Evolutionary conservation across 1,140 invertebrate species (phyloP).

Genomic region (Drosophila nebulosa): DNA sequence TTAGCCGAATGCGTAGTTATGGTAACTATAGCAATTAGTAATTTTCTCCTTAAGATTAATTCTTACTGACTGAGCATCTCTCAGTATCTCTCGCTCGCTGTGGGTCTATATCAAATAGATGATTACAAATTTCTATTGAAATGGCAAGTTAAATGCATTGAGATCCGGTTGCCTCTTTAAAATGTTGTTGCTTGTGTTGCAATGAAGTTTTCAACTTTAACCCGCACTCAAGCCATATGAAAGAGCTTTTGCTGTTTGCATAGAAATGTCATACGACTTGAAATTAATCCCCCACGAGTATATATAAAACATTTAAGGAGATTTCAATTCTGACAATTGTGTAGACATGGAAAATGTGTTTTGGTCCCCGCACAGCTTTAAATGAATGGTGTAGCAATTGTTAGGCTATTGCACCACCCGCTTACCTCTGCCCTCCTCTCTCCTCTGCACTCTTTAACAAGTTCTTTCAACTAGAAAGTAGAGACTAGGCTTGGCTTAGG

Average conservation of each 20-base stretch:
- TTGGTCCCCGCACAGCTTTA: slow-evolving; percentile 21
- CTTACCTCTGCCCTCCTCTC: no score
- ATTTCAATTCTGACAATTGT: slow-evolving; percentile 37
- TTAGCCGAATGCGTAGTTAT: no score
- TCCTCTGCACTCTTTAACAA: neutral
- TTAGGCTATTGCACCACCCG: neutral
- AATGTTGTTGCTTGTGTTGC: neutral
- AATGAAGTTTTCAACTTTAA: neutral
- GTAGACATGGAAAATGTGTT: slow-evolving; percentile 11
- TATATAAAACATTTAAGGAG: slow-evolving; percentile 2
- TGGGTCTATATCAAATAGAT: no score
- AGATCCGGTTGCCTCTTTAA: neutral
- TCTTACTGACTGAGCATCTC: no score
- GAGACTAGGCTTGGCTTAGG: slow-evolving; percentile 25
- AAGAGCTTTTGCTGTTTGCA: neutral
- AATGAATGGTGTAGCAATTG: slow-evolving; percentile 49
- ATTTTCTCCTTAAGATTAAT: no score
- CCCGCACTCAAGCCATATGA: neutral
- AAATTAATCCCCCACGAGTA: neutral
- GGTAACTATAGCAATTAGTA: no score
- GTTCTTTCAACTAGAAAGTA: neutral
- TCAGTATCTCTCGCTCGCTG: no score
- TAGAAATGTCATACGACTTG: neutral
- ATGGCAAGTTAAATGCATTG: neutral
- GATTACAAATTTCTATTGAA: neutral